Percentiles rank a stretch among this genome's conserved stretches.
phyloP scores from a whole-genome alignment of 1,140 invertebrate species.

The Orussus abietinus region DNA sequence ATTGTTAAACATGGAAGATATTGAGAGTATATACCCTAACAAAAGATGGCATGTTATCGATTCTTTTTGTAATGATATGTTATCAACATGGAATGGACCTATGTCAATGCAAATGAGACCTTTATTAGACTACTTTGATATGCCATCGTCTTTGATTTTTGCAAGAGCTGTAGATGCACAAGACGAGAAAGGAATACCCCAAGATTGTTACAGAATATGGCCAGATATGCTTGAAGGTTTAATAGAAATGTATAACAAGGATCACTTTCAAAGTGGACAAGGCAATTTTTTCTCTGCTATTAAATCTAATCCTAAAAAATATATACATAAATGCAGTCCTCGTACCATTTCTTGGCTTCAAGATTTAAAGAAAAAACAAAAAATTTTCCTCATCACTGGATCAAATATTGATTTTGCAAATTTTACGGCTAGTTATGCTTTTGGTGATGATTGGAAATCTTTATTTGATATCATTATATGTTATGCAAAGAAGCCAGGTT shows the following conservation, averaged over 20 bases:
- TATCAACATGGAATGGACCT: slow-evolving; percentile 62
- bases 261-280: slow-evolving; percentile 57
- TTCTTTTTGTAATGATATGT: slow-evolving; percentile 55
- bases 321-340: slow-evolving; percentile 59
- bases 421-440: slow-evolving; percentile 60
- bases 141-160: slow-evolving; percentile 64
- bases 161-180: slow-evolving; percentile 68
- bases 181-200: slow-evolving; percentile 45
- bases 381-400: slow-evolving; percentile 72
- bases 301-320: slow-evolving; percentile 62
- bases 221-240: slow-evolving; percentile 63
- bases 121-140: slow-evolving; percentile 76
- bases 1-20: slow-evolving; percentile 56
- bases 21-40: slow-evolving; percentile 59
- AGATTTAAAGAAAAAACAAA: slow-evolving; percentile 56
- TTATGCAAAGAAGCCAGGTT: slow-evolving; percentile 73
- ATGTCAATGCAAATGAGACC: slow-evolving; percentile 60
- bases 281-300: slow-evolving; percentile 64
- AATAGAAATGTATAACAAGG: slow-evolving; percentile 59
- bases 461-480: slow-evolving; percentile 72
- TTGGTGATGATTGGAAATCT: slow-evolving; percentile 68
- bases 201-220: slow-evolving; percentile 61
- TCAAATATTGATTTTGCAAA: slow-evolving; percentile 73
- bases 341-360: slow-evolving; percentile 64
- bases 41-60: slow-evolving; percentile 59